These are phyloP conservation scores for Acromyrmex heyeri DNA, from an alignment of 1,140 invertebrate genomes.

Conservation along the genomic window DNA sequence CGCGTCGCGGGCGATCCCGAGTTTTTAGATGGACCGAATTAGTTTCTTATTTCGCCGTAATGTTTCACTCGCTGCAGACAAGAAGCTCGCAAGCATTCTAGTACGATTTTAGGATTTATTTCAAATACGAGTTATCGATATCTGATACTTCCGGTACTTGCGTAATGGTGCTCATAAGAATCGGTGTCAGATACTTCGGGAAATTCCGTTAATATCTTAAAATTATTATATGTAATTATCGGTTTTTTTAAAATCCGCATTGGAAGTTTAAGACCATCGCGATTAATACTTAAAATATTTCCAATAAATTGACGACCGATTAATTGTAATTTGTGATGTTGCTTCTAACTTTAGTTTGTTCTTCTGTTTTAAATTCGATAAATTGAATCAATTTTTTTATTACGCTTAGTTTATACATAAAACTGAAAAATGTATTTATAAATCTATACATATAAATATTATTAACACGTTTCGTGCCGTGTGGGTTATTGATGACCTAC, in stretches of 20 bases:
- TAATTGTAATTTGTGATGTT: too few relatives aligned
- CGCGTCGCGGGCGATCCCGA: constrained; percentile 22
- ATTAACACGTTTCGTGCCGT: not conserved
- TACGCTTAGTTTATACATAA: too few relatives aligned
- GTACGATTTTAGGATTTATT: constrained; percentile 22
- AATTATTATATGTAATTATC: too few relatives aligned
- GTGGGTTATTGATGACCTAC: not conserved
- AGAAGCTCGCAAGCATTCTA: constrained; percentile 18
- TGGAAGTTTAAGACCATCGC: not conserved
- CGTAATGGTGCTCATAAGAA: not conserved
- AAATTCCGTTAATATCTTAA: not conserved
- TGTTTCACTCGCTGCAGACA: constrained; percentile 13
- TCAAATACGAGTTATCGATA: constrained; percentile 19
- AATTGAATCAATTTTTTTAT: too few relatives aligned
- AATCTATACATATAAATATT: not conserved
- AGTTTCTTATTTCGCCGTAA: constrained; percentile 39
- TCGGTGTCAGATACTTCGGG: not conserved
- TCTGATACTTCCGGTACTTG: not conserved
- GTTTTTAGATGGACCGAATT: constrained; percentile 48
- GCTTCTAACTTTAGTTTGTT: too few relatives aligned
- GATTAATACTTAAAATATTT: not conserved
- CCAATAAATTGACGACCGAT: too few relatives aligned
- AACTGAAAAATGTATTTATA: too few relatives aligned
- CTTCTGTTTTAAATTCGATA: too few relatives aligned
- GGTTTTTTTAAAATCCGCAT: not conserved